Percentiles rank a stretch among this genome's conserved stretches.
These are phyloP conservation scores for Karalla daura DNA, from an alignment of 2,797 vertebrate species.

Conservation along the genomic window DNA sequence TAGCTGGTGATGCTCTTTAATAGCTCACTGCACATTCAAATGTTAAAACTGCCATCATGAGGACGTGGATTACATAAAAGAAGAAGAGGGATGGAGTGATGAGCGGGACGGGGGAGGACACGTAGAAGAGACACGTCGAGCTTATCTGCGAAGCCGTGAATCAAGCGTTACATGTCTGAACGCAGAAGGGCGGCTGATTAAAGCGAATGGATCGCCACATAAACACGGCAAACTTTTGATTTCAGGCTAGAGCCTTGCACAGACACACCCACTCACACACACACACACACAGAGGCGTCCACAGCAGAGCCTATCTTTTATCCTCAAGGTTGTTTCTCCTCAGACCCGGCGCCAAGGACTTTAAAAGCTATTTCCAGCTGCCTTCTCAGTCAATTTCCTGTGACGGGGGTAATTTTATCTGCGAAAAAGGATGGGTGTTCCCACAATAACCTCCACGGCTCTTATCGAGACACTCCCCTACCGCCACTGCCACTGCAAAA, in stretches of 20 bases:
- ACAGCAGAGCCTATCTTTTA: slow-evolving; percentile 44
- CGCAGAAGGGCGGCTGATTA: slow-evolving; percentile 38
- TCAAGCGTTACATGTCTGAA: slow-evolving; percentile 22
- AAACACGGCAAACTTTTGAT: slow-evolving; percentile 39
- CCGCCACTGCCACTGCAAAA: slow-evolving; percentile 41
- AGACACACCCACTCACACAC: not conserved
- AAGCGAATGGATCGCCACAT: slow-evolving; percentile 11
- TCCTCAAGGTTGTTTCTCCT: slow-evolving; percentile 56
- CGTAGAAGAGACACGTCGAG: slow-evolving; percentile 19
- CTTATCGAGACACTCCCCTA: slow-evolving; percentile 72
- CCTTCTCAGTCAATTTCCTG: slow-evolving; percentile 67
- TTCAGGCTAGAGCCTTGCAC: slow-evolving; percentile 21
- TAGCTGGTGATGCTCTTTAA: not conserved
- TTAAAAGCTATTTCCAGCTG: slow-evolving; percentile 68
- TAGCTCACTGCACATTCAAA: not conserved
- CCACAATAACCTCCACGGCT: slow-evolving; percentile 69
- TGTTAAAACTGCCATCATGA: not conserved
- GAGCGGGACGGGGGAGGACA: slow-evolving; percentile 29
- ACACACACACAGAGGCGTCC: slow-evolving; percentile 1
- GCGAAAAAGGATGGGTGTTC: slow-evolving; percentile 71
- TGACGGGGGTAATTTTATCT: slow-evolving; percentile 73
- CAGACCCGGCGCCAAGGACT: slow-evolving; percentile 57
- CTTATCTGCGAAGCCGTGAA: slow-evolving; percentile 24
- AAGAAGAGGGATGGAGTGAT: not conserved
- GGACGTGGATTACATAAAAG: not conserved